Base-by-base conservation (phyloP, 2,797 vertebrate species). In the Cyprinodon diabolis region DNA sequence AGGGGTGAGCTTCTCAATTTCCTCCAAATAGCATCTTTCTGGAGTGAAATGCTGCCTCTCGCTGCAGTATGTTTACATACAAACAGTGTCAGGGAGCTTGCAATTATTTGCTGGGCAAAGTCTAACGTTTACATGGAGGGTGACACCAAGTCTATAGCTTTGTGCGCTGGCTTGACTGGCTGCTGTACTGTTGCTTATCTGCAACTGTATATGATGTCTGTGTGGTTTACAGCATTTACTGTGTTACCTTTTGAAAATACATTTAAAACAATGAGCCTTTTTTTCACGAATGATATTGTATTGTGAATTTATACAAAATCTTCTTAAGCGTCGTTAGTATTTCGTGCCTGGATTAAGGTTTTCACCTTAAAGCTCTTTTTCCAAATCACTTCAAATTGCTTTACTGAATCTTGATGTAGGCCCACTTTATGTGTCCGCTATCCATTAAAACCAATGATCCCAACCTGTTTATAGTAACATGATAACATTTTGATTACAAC, bases 1-100 rank as follows among this genome's bases (percentile, higher is more conserved):
- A 95, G 91, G 93, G 94, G 94, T 96, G 95, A 93, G 96, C 94
- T 95, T 93, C 91, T 93, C 94, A 91, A 92, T 95, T 95, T 94
- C 94, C 93, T 96, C 93, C 95, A 94, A 90, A 91, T 88, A 82
- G 82, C 85, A 82, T 91, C 87, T 83, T 90, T 93, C 77, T 90
- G 74, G 76, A 86, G 78, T 86, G 78, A 77, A 87, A 83, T 74
- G 72, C 71, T 72, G 71, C 73, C 75, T 78, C 80, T 91, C 62
- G 8, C 75, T 83, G 79, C 82, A 75, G 85, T 69, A 8, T 91
- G 86, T 91, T 92, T 89, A 91, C 90, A 90, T 86, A 86, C 84
- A 91, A 87, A 89, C 87, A 83, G 80, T 87, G 85, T 91, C 84
- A 88, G 80, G 35, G 81, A 86, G 84, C 86, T 84, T 78, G 52